Conservation (phyloP, 1,140 invertebrate species). For the Cotesia vestalis region DNA sequence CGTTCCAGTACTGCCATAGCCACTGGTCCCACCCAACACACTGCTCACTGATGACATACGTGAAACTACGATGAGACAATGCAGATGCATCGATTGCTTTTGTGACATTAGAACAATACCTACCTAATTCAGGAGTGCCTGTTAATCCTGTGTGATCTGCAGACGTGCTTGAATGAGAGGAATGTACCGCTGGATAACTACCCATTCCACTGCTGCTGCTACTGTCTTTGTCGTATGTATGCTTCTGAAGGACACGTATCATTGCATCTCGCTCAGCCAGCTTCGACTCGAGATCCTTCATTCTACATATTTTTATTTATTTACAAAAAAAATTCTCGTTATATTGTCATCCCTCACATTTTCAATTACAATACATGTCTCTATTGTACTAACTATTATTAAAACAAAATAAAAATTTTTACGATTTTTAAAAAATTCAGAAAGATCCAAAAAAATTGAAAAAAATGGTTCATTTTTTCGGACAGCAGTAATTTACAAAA, state of each 20-base stretch:
- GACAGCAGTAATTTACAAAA: no score
- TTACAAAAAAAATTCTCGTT: no score
- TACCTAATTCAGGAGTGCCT: conserved; percentile 62
- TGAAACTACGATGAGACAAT: conserved; percentile 29
- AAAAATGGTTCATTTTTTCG: no score
- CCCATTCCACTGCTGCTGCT: conserved; percentile 65
- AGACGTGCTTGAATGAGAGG: conserved; percentile 64
- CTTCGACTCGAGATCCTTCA: conserved; percentile 88
- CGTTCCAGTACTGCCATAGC: conserved; percentile 70
- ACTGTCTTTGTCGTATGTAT: conserved; percentile 75
- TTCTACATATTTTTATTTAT: conserved; percentile 65
- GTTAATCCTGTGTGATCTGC: conserved; percentile 61
- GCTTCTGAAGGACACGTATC: conserved; percentile 87
- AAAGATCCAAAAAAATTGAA: no score
- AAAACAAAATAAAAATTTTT: no score
- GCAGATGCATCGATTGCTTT: conserved; percentile 19
- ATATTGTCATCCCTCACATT: no score
- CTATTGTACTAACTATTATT: no score
- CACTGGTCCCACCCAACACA: conserved; percentile 67
- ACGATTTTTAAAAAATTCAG: no score
- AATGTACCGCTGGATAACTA: conserved; percentile 63
- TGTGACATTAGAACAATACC: conserved; percentile 21
- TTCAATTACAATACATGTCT: no score
- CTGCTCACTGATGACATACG: conserved; percentile 64
- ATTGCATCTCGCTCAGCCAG: conserved; percentile 88